Conservation (phyloP, 2,113 vertebrate genomes). For the Larimichthys crocea region DNA sequence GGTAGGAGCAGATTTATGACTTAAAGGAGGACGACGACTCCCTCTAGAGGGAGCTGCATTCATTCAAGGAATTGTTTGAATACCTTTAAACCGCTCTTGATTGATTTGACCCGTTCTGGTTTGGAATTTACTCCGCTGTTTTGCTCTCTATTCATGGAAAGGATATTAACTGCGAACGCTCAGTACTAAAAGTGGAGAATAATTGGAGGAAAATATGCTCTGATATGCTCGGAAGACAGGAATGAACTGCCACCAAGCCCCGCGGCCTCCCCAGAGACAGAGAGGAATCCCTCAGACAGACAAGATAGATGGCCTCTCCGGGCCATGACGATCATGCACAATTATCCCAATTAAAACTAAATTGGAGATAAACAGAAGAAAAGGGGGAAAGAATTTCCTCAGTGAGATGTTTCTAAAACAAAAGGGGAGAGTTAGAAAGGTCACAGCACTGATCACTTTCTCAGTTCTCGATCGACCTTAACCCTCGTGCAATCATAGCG, state of each 20-base stretch:
- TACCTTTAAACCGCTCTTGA: constrained; percentile 39
- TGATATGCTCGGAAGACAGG: constrained; percentile 15
- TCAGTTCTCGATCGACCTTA: background rate
- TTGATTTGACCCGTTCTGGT: constrained; percentile 31
- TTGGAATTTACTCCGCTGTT: constrained; percentile 29
- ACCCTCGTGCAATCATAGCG: background rate
- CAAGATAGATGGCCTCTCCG: constrained; percentile 21
- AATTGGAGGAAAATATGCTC: constrained; percentile 30
- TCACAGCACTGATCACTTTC: background rate
- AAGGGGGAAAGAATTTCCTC: constrained; percentile 48
- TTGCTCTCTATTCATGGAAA: constrained; percentile 16
- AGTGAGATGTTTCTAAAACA: constrained; percentile 2
- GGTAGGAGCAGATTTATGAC: constrained; percentile 27
- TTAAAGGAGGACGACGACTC: constrained; percentile 11
- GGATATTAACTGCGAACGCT: constrained; percentile 17
- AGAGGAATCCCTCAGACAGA: constrained; percentile 56
- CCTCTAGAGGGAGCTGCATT: constrained; percentile 17
- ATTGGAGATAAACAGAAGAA: constrained; percentile 51
- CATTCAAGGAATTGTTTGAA: constrained; percentile 28
- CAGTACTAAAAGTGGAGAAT: background rate
- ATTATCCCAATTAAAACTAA: constrained; percentile 69
- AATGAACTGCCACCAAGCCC: constrained; percentile 36
- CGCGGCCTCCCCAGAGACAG: constrained; percentile 49
- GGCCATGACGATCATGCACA: constrained; percentile 40
- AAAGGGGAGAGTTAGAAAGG: background rate